These are phyloP conservation scores for Leptopilina myrica DNA, from an alignment of 2,888 invertebrate species.

Conservation along the genomic window DNA sequence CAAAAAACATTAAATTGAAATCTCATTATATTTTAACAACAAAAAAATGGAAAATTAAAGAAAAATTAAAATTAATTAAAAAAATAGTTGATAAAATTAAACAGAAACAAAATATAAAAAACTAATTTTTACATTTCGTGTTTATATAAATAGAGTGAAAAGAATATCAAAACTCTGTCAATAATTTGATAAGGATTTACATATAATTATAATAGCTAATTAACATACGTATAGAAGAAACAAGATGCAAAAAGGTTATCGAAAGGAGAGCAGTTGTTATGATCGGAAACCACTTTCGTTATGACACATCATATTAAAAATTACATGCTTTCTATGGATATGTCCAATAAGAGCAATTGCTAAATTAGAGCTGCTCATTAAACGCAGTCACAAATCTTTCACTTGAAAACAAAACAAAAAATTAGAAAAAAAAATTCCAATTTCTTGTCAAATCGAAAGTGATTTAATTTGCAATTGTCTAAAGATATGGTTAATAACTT, in stretches of 20 bases:
- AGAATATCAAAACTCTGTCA: not conserved
- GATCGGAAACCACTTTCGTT: slow-evolving; percentile 7
- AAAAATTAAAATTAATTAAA: no score
- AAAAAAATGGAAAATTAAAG: no score
- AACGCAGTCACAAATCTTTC: not conserved
- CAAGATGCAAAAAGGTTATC: not conserved
- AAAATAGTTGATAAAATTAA: no score
- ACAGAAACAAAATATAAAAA: no score
- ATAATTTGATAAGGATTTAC: not conserved
- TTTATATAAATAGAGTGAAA: no score
- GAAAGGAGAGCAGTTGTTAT: not conserved
- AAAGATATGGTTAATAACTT: slow-evolving; percentile 21
- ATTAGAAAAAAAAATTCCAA: not conserved
- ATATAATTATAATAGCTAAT: not conserved
- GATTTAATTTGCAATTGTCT: slow-evolving; percentile 4
- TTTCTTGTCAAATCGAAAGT: slow-evolving; percentile 23
- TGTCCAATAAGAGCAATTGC: slow-evolving; percentile 1
- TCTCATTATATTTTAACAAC: no score
- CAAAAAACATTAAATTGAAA: no score
- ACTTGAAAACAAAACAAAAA: no score
- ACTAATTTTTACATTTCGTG: no score
- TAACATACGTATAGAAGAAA: not conserved
- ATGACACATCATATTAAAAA: slow-evolving; percentile 1
- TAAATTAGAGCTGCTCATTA: not conserved
- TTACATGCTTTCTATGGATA: slow-evolving; percentile 26